Percentiles rank a stretch among this genome's conserved stretches.
Evolutionary conservation across 2,888 invertebrate genomes (phyloP).

Genomic region (Teinopalpus imperialis): DNA sequence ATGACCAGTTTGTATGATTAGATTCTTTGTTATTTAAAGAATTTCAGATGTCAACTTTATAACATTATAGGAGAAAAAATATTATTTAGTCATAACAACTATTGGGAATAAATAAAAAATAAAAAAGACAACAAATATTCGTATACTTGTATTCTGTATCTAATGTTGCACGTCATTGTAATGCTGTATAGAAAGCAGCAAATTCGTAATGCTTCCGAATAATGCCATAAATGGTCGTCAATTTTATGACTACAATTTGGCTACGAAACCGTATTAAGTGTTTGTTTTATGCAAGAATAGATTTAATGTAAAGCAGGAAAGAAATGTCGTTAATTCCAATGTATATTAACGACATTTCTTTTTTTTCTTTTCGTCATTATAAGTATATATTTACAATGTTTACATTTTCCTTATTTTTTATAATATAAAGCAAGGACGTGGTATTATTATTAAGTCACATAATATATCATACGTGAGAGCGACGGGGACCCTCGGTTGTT

Average conservation of each 20-base stretch:
- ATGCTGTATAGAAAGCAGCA: constrained; percentile 54
- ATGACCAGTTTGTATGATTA: not conserved
- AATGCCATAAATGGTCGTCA: constrained; percentile 75
- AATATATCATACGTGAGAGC: constrained; percentile 57
- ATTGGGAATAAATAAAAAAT: no score
- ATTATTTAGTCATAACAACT: no score
- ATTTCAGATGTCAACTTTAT: no score
- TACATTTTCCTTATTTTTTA: no score
- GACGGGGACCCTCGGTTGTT: constrained; percentile 54
- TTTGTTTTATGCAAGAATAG: constrained; percentile 75
- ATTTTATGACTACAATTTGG: constrained; percentile 77
- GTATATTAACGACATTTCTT: no score
- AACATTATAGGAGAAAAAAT: no score
- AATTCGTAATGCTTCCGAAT: constrained; percentile 77
- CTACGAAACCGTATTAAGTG: constrained; percentile 64
- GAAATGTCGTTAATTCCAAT: constrained; percentile 22
- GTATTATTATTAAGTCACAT: constrained; percentile 52
- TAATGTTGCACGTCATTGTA: constrained; percentile 57
- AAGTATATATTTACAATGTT: no score
- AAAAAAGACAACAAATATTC: no score
- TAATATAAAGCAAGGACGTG: no score
- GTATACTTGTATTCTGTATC: not conserved
- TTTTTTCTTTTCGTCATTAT: no score
- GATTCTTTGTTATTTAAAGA: no score
- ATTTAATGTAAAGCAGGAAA: constrained; percentile 29